Conservation (phyloP, 2,797 vertebrate species). For the Jordanella pulchra region DNA sequence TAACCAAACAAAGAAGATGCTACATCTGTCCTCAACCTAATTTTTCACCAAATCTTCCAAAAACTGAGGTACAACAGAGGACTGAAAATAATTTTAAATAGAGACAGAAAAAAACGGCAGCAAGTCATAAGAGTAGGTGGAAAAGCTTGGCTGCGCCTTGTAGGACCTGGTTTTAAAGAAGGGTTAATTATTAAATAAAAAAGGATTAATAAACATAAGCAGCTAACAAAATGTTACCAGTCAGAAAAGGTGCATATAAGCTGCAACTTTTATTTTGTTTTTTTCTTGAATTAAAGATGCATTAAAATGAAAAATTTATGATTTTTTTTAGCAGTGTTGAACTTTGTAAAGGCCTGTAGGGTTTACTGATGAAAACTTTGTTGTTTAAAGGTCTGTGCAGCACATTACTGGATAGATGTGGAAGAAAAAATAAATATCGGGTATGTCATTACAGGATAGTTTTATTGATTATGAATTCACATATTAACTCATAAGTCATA, state of each 20-base stretch:
- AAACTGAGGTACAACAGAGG: not conserved
- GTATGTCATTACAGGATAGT: too few species aligned
- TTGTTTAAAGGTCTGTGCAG: not conserved
- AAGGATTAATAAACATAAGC: not conserved
- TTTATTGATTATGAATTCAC: too few species aligned
- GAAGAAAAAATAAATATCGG: too few species aligned
- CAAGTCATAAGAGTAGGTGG: not conserved
- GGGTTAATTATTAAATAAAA: not conserved
- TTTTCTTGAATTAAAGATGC: not conserved
- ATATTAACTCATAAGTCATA: too few species aligned
- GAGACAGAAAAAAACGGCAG: not conserved
- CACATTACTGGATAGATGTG: too few species aligned
- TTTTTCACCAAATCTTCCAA: not conserved
- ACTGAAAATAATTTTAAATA: not conserved
- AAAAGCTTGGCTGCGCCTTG: not conserved
- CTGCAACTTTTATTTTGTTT: not conserved
- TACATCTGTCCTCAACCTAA: too few species aligned
- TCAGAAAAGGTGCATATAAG: not conserved
- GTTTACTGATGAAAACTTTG: not conserved
- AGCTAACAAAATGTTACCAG: not conserved
- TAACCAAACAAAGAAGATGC: not conserved
- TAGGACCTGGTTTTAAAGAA: not conserved
- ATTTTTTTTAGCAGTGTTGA: not conserved
- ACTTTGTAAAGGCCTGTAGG: not conserved
- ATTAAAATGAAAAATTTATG: not conserved